phyloP scores from a whole-genome alignment of 1,140 invertebrate genomes.

The Cyclargus thomasi region DNA sequence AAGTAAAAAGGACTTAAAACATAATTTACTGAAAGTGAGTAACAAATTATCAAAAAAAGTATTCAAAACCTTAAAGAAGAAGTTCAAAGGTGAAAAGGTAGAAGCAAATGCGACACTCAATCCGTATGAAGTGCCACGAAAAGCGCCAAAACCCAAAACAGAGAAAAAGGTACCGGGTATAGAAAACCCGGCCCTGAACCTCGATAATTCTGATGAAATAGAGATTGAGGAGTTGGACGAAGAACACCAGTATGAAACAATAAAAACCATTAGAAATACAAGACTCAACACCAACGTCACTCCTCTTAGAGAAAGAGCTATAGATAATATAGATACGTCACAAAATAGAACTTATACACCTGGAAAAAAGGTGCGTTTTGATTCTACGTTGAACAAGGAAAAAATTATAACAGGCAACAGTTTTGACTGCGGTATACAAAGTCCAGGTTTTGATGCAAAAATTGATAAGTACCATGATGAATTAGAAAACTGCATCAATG shows the following conservation, averaged over 20 bases:
- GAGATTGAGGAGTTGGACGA: slow-evolving; percentile 65
- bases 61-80: slow-evolving; percentile 68
- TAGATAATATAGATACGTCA: slow-evolving; percentile 45
- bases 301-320: slow-evolving; percentile 51
- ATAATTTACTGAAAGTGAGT: slow-evolving; percentile 52
- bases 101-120: slow-evolving; percentile 54
- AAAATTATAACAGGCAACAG: slow-evolving; percentile 72
- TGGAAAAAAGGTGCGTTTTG: slow-evolving; percentile 71
- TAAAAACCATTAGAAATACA: slow-evolving; percentile 64
- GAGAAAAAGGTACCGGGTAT: slow-evolving; percentile 54
- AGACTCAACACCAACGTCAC: slow-evolving; percentile 62
- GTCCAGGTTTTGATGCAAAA: slow-evolving; percentile 62
- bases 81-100: slow-evolving; percentile 65
- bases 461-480: slow-evolving; percentile 73
- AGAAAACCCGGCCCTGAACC: slow-evolving; percentile 64
- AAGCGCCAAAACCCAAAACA: slow-evolving; percentile 48
- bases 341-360: slow-evolving; percentile 49
- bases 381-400: slow-evolving; percentile 68
- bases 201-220: slow-evolving; percentile 70
- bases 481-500: slow-evolving; percentile 73
- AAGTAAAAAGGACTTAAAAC: slow-evolving; percentile 53
- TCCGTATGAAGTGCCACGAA: slow-evolving; percentile 69
- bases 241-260: slow-evolving; percentile 62
- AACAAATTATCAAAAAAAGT: slow-evolving; percentile 69
- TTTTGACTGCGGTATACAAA: slow-evolving; percentile 61